Conservation (phyloP, 2,797 vertebrate genomes). For the Pangasius krempfi region DNA sequence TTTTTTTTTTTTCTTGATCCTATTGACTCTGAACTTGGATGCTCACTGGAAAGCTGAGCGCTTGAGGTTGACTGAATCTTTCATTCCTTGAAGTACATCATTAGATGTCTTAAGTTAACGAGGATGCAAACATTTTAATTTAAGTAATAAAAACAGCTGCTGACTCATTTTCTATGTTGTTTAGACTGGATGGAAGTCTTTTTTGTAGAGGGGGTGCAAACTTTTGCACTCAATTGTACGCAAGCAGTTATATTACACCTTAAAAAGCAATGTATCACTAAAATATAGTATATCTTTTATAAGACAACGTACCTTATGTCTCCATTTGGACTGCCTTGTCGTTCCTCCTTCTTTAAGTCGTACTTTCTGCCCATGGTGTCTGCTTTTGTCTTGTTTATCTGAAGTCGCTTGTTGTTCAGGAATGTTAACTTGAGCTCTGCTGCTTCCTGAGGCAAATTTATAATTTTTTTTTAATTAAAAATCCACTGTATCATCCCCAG, state of each 20-base stretch:
- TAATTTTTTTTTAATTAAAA: background rate
- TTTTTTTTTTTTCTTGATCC: background rate
- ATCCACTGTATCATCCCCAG: background rate
- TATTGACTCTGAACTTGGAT: background rate
- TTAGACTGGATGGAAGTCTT: background rate
- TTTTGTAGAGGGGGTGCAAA: background rate
- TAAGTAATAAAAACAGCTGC: background rate
- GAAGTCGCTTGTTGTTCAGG: background rate
- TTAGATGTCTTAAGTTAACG: background rate
- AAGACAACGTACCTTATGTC: constrained; percentile 42
- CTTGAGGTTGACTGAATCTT: background rate
- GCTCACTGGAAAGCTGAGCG: background rate
- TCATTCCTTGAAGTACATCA: background rate
- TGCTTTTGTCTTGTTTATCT: constrained; percentile 4
- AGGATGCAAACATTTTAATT: background rate
- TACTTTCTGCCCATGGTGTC: constrained; percentile 54
- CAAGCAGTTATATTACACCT: background rate
- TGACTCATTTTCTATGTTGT: background rate
- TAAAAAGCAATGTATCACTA: background rate
- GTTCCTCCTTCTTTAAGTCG: background rate
- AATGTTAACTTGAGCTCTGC: background rate
- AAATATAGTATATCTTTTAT: background rate
- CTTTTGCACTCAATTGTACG: background rate
- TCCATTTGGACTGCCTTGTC: constrained; percentile 47
- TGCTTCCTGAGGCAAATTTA: background rate